Evolutionary conservation across 1,140 invertebrate species (phyloP).

Genomic region (Bacillus rossius): DNA sequence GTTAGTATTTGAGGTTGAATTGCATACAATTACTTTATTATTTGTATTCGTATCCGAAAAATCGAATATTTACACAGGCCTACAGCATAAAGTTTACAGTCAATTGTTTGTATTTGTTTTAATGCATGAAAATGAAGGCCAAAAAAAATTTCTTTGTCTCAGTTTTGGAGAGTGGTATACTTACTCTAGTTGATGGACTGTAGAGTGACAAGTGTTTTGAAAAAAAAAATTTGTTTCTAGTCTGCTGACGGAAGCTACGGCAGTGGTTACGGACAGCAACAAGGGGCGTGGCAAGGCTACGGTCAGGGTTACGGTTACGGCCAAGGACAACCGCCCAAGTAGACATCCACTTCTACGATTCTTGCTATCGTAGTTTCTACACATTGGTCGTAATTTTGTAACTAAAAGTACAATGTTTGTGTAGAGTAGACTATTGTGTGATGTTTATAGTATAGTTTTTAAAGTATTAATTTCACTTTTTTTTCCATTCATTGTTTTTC

Average conservation of each 20-base stretch:
- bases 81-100: neutral
- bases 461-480: too few species aligned
- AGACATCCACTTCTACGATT: too few species aligned
- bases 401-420: too few species aligned
- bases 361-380: too few species aligned
- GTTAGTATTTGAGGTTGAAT: too few species aligned
- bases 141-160: neutral
- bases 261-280: slow-evolving; percentile 26
- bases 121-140: neutral
- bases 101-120: neutral
- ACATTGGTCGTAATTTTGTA: too few species aligned
- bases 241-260: neutral
- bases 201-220: neutral
- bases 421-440: too few species aligned
- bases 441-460: too few species aligned
- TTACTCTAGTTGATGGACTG: neutral
- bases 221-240: neutral
- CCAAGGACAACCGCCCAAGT: neutral
- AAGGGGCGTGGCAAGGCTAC: slow-evolving; percentile 40
- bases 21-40: neutral
- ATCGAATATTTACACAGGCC: neutral
- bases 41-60: too few species aligned
- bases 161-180: neutral
- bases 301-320: slow-evolving; percentile 32
- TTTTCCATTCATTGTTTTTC: too few species aligned